phyloP scores from a whole-genome alignment of 2,113 vertebrate species.

The Saguinus midas region DNA sequence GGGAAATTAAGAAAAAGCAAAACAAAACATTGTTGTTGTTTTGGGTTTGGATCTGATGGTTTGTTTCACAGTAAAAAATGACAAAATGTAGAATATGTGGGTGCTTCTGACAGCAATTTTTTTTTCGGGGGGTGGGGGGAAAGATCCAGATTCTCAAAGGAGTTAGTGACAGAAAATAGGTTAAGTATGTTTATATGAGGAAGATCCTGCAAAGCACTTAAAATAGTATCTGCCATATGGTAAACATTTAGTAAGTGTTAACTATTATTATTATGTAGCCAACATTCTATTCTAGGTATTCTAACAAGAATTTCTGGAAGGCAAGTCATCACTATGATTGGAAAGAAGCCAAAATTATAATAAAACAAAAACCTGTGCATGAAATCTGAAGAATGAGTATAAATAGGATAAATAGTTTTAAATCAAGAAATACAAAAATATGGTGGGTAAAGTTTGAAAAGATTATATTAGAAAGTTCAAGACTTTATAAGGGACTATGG shows the following conservation, averaged over 20 bases:
- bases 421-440: not conserved
- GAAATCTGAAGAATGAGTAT: not conserved
- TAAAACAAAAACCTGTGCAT: not conserved
- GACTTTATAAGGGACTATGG: not conserved
- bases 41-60: not conserved
- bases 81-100: not conserved
- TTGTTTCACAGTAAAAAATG: not conserved
- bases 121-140: not conserved
- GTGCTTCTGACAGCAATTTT: not conserved
- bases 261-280: not conserved
- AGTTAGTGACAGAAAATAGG: not conserved
- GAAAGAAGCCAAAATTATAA: constrained; percentile 19
- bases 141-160: not conserved
- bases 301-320: constrained; percentile 43
- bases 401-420: not conserved
- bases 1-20: not conserved
- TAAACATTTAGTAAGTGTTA: not conserved
- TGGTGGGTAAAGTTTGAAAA: not conserved
- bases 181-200: not conserved
- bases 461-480: not conserved
- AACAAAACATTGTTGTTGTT: not conserved
- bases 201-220: not conserved
- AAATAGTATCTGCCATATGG: not conserved
- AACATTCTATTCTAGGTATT: not conserved
- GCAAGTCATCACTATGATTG: not conserved